Percentiles rank a stretch among this genome's conserved stretches.
Evolutionary conservation across 2,888 invertebrate genomes (phyloP).

Genomic region (Criorhina ranunculi): DNA sequence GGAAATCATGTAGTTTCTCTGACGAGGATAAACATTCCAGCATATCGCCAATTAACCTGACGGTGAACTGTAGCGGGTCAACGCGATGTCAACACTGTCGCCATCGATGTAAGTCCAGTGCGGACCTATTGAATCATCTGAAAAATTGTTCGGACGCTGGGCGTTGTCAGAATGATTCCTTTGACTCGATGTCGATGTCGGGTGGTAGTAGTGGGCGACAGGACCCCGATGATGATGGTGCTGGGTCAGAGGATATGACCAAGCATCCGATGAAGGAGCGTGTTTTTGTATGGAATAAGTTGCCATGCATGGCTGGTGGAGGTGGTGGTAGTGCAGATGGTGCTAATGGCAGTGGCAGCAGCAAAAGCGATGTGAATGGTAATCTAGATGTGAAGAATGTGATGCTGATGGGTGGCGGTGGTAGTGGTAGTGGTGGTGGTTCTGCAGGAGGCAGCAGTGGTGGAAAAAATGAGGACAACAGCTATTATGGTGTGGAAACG

Average conservation of each 20-base stretch:
- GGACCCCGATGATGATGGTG: conserved; percentile 80
- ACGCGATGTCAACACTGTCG: conserved; percentile 94
- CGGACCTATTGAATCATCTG: conserved; percentile 91
- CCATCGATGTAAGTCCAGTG: conserved; percentile 93
- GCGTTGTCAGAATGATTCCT: conserved; percentile 83
- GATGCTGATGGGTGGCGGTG: conserved; percentile 59
- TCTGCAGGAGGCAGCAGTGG: conserved; percentile 64
- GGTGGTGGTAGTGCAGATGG: conserved; percentile 77
- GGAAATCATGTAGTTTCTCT: conserved; percentile 87
- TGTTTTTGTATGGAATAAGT: conserved; percentile 92
- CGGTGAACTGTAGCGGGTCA: conserved; percentile 85
- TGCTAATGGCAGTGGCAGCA: conserved; percentile 62
- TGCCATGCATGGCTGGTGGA: conserved; percentile 83
- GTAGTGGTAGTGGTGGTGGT: conserved; percentile 50
- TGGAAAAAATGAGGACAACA: conserved; percentile 83
- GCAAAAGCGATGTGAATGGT: conserved; percentile 70
- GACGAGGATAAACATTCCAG: conserved; percentile 81
- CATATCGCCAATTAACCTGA: conserved; percentile 84
- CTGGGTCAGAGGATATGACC: conserved; percentile 80
- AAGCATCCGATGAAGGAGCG: conserved; percentile 92
- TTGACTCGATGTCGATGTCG: conserved; percentile 81
- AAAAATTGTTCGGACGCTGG: conserved; percentile 88
- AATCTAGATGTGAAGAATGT: conserved; percentile 70
- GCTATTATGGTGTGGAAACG: conserved; percentile 85
- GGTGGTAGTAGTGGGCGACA: conserved; percentile 85